These are phyloP conservation scores for Alligator mississippiensis DNA, from an alignment of 2,113 vertebrate species.

Conservation along the genomic window DNA sequence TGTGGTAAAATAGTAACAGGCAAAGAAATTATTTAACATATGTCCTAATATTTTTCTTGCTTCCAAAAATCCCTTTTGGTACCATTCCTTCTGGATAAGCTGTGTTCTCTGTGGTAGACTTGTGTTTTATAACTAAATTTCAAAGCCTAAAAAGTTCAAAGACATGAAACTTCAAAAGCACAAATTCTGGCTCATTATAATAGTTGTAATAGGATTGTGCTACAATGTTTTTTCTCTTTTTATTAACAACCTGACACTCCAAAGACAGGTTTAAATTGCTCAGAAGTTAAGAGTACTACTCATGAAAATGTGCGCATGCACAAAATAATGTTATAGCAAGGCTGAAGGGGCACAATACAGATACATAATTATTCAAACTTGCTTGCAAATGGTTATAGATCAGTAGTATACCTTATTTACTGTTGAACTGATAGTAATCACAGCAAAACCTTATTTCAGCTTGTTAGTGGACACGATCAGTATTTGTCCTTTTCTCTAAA, in stretches of 20 bases:
- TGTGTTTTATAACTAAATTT: constrained; percentile 66
- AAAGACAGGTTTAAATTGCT: constrained; percentile 60
- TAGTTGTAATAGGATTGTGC: constrained; percentile 69
- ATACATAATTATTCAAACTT: constrained; percentile 11
- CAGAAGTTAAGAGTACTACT: constrained; percentile 32
- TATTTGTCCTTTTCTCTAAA: background rate
- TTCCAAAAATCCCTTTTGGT: constrained; percentile 39
- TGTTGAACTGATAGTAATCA: background rate
- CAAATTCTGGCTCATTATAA: constrained; percentile 66
- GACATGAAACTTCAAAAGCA: constrained; percentile 67
- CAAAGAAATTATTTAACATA: constrained; percentile 22
- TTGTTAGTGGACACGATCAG: background rate
- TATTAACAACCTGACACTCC: constrained; percentile 59
- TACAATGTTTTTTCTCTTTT: constrained; percentile 67
- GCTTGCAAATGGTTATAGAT: constrained; percentile 3
- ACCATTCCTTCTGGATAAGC: constrained; percentile 58
- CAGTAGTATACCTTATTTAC: background rate
- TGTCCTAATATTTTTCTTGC: constrained; percentile 1
- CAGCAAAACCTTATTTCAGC: background rate
- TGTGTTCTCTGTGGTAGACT: constrained; percentile 54
- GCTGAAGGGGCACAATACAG: background rate
- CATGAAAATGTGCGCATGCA: constrained; percentile 29
- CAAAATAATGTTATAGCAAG: background rate
- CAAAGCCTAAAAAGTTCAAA: constrained; percentile 73
- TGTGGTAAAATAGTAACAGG: constrained; percentile 42